These are phyloP conservation scores for Lepilemur septentrionalis DNA, from an alignment of 2,797 vertebrate species.

Conservation along the genomic window DNA sequence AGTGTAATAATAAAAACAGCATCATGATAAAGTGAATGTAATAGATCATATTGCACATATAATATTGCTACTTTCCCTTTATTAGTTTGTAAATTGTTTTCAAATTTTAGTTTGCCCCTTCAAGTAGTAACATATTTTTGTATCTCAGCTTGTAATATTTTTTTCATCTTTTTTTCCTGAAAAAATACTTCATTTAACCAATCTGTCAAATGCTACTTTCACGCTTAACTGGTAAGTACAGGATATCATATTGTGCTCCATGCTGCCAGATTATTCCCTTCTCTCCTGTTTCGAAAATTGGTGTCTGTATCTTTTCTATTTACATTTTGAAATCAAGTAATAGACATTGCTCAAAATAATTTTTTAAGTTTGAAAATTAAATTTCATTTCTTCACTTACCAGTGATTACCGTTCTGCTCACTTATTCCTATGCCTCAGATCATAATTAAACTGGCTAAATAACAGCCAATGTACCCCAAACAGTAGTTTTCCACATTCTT, in stretches of 20 bases:
- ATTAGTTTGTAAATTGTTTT: not conserved
- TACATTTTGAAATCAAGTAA: constrained; percentile 29
- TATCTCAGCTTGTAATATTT: not conserved
- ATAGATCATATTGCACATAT: not conserved
- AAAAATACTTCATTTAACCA: not conserved
- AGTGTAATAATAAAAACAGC: not conserved
- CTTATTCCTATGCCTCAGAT: not conserved
- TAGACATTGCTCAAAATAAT: not conserved
- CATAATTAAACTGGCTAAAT: not conserved
- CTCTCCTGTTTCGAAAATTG: not conserved
- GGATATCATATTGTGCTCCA: not conserved
- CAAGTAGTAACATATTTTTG: not conserved
- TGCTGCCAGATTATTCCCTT: not conserved
- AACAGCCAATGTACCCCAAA: not conserved
- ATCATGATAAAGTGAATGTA: not conserved
- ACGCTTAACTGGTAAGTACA: not conserved
- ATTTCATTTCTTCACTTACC: not conserved
- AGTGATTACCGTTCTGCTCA: not conserved
- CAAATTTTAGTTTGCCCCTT: constrained; percentile 10
- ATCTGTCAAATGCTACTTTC: not conserved
- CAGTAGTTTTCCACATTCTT: not conserved
- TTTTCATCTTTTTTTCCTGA: not conserved
- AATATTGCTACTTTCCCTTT: not conserved
- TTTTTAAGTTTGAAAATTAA: not conserved
- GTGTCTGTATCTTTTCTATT: not conserved